Base-by-base conservation (phyloP, 1,140 invertebrate genomes). In the Cyphomyrmex costatus region DNA sequence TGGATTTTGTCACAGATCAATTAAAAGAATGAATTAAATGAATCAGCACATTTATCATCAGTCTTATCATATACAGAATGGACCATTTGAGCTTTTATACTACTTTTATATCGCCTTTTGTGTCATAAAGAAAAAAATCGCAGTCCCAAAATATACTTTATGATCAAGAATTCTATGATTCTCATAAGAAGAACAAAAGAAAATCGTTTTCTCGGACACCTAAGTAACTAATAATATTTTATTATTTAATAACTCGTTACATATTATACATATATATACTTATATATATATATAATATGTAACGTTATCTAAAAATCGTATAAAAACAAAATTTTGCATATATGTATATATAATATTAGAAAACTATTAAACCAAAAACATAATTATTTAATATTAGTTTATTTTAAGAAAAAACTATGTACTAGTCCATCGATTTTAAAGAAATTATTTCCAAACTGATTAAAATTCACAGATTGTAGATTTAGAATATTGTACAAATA, bases 31-130 rank as follows among this genome's bases (percentile, higher is more conserved):
- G 24, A 70, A 68, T 56, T 70, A 70, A 56, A 53, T 80, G n/a
- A 70, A 68, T 14, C 27, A 53, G 12, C 77, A 70, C 27, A 24
- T 68, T 68, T 80, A 70, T 80, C 56, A 70, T 80, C 77, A 8
- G n/a, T 36, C 46, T 80, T 36, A 80, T 56, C 46, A 56, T 16
- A n/a, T 24, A 68, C 1, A 27, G 24, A 78, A 79, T 68, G 10
- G 36, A 1, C 16, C 42, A 80, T 80, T 49, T 80, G 21, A 24
- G n/a, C 46, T 80, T 56, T 70, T n/a, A 36, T 70, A 56, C 16
- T 7, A 80, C 27, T 70, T 51, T 79, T 80, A 68, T 70, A 24
- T 8, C 16, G 21, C 27, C 30, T 56, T 53, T 79, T 80, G 53
- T 70, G 42, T 70, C 30, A 5, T 14, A 3, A 70, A 53, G 42